These are phyloP conservation scores for Zelleria hepariella DNA, from an alignment of 2,888 invertebrate species.

Conservation along the genomic window DNA sequence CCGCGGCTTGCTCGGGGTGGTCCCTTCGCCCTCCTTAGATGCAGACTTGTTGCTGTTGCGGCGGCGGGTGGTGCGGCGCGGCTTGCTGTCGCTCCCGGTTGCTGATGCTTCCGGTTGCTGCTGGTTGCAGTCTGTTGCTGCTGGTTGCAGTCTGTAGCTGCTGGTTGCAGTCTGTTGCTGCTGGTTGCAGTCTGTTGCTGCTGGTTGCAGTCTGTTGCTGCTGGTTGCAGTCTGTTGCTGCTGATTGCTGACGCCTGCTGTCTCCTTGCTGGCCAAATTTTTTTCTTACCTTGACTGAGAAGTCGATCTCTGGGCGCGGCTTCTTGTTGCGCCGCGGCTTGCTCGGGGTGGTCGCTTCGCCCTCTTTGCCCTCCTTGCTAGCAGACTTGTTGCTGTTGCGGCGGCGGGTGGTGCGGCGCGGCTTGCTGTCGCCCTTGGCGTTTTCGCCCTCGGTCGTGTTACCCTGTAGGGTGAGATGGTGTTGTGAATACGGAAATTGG, in stretches of 20 bases:
- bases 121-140: too few species aligned
- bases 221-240: too few species aligned
- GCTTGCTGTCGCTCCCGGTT: too few species aligned
- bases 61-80: too few species aligned
- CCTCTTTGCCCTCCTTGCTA: constrained; percentile 34
- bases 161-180: too few species aligned
- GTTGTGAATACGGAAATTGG: background rate
- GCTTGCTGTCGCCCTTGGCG: constrained; percentile 33
- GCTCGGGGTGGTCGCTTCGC: constrained; percentile 18
- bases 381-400: constrained; percentile 55
- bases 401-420: constrained; percentile 43
- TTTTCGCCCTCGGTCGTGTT: constrained; percentile 59
- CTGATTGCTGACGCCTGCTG: too few species aligned
- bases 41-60: background rate
- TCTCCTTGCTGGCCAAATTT: constrained; percentile 36
- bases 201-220: too few species aligned
- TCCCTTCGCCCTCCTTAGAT: constrained; percentile 22
- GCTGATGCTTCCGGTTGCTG: too few species aligned
- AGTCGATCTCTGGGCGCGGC: constrained; percentile 64
- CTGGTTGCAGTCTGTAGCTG: too few species aligned
- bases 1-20: constrained; percentile 13
- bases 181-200: too few species aligned
- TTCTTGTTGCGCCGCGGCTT: constrained; percentile 35
- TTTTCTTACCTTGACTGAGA: constrained; percentile 66
- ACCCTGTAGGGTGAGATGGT: constrained; percentile 19